Evolutionary conservation across 1,140 invertebrate species (phyloP).

Genomic region (Temnothorax curvispinosus): DNA sequence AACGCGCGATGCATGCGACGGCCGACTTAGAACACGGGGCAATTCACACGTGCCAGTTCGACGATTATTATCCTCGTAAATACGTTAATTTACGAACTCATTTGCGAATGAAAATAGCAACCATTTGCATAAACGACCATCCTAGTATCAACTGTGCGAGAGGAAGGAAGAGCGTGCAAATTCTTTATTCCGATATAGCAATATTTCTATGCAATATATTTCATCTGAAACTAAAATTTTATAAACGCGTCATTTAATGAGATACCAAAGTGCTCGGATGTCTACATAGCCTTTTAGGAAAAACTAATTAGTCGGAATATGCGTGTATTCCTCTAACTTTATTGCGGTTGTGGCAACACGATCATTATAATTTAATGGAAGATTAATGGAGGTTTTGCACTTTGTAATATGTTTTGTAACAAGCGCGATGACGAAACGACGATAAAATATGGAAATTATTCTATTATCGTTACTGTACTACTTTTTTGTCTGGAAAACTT

Average conservation of each 20-base stretch:
- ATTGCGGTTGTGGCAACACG: neutral
- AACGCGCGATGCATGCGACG: conserved; percentile 31
- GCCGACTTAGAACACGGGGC: conserved; percentile 39
- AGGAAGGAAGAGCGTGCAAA: neutral
- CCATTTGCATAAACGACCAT: conserved; percentile 9
- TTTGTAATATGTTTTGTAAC: neutral
- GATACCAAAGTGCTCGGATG: neutral
- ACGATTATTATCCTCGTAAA: conserved; percentile 50
- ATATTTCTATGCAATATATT: neutral
- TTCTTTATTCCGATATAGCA: neutral
- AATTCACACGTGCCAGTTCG: conserved; percentile 62
- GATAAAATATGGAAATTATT: conserved; percentile 14
- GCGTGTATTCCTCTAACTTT: conserved; percentile 7
- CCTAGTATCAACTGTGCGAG: neutral
- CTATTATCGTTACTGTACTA: neutral
- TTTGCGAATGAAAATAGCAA: neutral
- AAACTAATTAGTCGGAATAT: conserved; percentile 26
- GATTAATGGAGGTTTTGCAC: neutral
- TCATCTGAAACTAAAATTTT: conserved; percentile 20
- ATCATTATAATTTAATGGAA: conserved; percentile 14
- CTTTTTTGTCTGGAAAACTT: neutral
- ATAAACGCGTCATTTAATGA: conserved; percentile 20
- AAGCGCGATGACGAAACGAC: neutral
- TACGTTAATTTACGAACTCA: conserved; percentile 58
- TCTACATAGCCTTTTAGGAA: neutral